A percentile compares a stretch with the other conserved stretches of the same genome.
phyloP scores from a whole-genome alignment of 2,797 vertebrate genomes.

The Coilia nasus region DNA sequence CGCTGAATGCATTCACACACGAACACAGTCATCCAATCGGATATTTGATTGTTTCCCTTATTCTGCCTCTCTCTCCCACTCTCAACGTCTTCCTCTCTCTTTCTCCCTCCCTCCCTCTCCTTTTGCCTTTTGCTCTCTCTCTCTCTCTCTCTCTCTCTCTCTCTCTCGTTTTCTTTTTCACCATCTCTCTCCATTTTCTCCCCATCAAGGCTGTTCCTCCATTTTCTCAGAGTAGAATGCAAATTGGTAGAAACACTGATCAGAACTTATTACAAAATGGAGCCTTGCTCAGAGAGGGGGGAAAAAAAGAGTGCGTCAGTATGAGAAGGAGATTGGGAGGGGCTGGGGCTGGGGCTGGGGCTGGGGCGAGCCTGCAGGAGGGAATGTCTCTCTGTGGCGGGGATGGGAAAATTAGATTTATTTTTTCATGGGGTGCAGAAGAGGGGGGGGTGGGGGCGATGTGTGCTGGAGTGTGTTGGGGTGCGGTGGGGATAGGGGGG shows the following conservation, averaged over 20 bases:
- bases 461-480: conserved; percentile 43
- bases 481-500: conserved; percentile 52
- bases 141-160: conserved; percentile 49
- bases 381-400: conserved; percentile 66
- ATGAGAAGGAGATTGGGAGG: conserved; percentile 66
- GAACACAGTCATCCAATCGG: conserved; percentile 47
- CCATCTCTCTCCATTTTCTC: conserved; percentile 60
- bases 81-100: conserved; percentile 61
- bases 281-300: conserved; percentile 71
- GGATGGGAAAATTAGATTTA: conserved; percentile 82
- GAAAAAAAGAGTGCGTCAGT: conserved; percentile 71
- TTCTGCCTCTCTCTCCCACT: conserved; percentile 53
- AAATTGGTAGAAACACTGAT: conserved; percentile 79
- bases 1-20: conserved; percentile 38
- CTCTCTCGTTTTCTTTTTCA: conserved; percentile 41
- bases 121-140: conserved; percentile 40
- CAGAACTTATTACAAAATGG: conserved; percentile 86
- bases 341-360: conserved; percentile 59
- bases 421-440: conserved; percentile 72
- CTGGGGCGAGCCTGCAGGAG: conserved; percentile 66
- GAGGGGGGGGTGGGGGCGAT: conserved; percentile 53
- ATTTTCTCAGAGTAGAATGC: conserved; percentile 80
- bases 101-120: conserved; percentile 56
- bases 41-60: conserved; percentile 66
- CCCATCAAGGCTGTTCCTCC: conserved; percentile 71